Base-by-base conservation (phyloP, 2,113 vertebrate species). In the Dromaius novaehollandiae region DNA sequence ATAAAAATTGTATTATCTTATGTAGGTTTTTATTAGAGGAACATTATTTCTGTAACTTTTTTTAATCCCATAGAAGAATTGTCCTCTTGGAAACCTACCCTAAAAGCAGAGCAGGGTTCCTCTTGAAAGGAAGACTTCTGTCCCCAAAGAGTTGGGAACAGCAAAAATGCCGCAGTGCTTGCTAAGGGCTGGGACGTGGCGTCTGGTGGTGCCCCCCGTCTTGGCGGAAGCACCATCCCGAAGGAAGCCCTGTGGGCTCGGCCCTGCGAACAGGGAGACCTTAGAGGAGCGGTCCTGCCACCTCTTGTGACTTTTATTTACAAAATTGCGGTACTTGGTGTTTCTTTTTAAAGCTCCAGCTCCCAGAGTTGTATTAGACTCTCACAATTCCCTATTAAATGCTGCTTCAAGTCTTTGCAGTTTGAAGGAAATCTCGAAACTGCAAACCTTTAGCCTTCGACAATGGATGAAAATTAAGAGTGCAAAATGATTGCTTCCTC, bases 1-100 rank as follows among this genome's bases (percentile, higher is more conserved):
- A 90, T 94, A 94, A 97, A 98, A 95, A 86, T 66, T 61, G 48
- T 81, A 90, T 96, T 94, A 95, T 94, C 91, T 75, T n/a, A 76
- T 42, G 73, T 80, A 66, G 77, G 42, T 91, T 98, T 55, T 96
- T 97, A 95, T 91, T 94, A 95, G 91, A 96, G 80, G 66, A 95
- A 86, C 48, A 30, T 94, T 96, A 15, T 96, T 92, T 88, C 50
- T 93, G 51, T 69, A 93, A 77, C 91, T 93, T 85, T 92, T 97
- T 92, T 90, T 73, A 96, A 93, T 93, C 61, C 80, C 70, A 30
- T 82, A 55, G 44, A 70, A 89, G 61, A 89, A 44, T 85, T 92
- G 87, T 56, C 68, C 80, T 93, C 65, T 53, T 96, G 77, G 73
- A 95, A 93, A 64, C 19, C 25, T 25, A 38, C 68, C 8, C 26